These are phyloP conservation scores for Caenorhabditis sp. DNA, from an alignment of 2,888 invertebrate species.

Conservation along the genomic window DNA sequence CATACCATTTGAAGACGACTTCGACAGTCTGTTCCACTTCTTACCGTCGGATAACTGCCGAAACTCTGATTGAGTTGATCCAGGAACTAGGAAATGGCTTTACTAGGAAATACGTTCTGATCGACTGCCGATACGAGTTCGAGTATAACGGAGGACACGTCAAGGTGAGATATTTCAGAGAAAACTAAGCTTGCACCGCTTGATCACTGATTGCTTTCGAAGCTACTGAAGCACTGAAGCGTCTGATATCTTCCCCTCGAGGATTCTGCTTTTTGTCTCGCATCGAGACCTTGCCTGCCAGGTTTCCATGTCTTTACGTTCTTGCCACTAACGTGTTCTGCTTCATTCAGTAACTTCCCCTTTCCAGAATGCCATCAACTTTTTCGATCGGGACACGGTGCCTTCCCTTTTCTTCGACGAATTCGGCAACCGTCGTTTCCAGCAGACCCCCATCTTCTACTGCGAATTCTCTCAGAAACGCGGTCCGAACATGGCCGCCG, in stretches of 20 bases:
- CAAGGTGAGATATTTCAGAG: conserved; percentile 22
- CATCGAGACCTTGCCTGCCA: neutral
- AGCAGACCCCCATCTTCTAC: conserved; percentile 63
- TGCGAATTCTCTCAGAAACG: conserved; percentile 97
- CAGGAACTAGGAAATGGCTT: conserved; percentile 6
- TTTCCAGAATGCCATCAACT: conserved; percentile 52
- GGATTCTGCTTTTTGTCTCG: no score
- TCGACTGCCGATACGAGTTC: conserved; percentile 66
- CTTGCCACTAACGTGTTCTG: no score
- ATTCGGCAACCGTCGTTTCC: neutral
- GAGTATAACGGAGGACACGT: conserved; percentile 67
- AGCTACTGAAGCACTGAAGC: no score
- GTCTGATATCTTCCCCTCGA: no score
- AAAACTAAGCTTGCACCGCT: no score
- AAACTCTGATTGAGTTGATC: conserved; percentile 41
- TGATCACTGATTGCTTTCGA: no score
- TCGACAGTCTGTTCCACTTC: conserved; percentile 29
- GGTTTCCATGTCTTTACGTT: neutral
- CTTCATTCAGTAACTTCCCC: no score
- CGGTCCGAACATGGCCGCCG: conserved; percentile 91
- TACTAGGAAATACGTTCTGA: conserved; percentile 27
- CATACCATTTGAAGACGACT: conserved; percentile 40
- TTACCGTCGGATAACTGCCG: conserved; percentile 49
- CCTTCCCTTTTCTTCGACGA: conserved; percentile 47
- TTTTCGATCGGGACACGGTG: conserved; percentile 44